Conservation (phyloP, 2,888 invertebrate genomes). For the Dorcus hopei region DNA sequence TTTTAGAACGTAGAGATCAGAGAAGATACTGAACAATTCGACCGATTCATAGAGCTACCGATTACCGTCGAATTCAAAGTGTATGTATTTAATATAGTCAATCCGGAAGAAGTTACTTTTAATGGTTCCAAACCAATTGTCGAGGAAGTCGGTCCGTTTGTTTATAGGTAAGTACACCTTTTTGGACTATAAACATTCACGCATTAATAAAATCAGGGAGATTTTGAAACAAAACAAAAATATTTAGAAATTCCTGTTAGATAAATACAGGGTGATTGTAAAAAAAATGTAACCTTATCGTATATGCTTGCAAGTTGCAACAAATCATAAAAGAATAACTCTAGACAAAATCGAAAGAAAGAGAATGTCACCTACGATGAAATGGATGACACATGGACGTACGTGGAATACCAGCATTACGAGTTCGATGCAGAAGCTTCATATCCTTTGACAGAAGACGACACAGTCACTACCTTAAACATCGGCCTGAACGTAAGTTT, state of each 20-base stretch:
- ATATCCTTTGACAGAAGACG: constrained; percentile 5
- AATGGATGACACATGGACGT: constrained; percentile 4
- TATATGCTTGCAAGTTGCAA: too few relatives aligned
- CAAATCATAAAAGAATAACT: too few relatives aligned
- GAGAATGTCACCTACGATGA: constrained; percentile 11
- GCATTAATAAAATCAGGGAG: too few relatives aligned
- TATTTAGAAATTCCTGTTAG: too few relatives aligned
- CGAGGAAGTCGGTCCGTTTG: constrained; percentile 65
- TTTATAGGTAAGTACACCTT: constrained; percentile 56
- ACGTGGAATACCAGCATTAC: constrained; percentile 5
- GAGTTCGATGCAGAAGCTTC: constrained; percentile 12
- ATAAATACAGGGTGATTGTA: too few relatives aligned
- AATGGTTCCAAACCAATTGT: constrained; percentile 58
- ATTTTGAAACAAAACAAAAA: too few relatives aligned
- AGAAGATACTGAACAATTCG: constrained; percentile 63
- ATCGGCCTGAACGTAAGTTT: constrained; percentile 7
- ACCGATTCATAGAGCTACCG: constrained; percentile 64
- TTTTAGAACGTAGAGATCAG: constrained; percentile 60
- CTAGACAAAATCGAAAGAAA: constrained; percentile 8
- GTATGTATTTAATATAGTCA: constrained; percentile 64
- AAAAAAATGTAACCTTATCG: too few relatives aligned
- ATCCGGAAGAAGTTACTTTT: constrained; percentile 55
- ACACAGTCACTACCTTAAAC: constrained; percentile 4
- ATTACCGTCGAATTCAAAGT: constrained; percentile 62
- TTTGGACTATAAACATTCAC: too few relatives aligned